phyloP scores from a whole-genome alignment of 2,797 vertebrate genomes.

The Ctenopoma kingsleyae region DNA sequence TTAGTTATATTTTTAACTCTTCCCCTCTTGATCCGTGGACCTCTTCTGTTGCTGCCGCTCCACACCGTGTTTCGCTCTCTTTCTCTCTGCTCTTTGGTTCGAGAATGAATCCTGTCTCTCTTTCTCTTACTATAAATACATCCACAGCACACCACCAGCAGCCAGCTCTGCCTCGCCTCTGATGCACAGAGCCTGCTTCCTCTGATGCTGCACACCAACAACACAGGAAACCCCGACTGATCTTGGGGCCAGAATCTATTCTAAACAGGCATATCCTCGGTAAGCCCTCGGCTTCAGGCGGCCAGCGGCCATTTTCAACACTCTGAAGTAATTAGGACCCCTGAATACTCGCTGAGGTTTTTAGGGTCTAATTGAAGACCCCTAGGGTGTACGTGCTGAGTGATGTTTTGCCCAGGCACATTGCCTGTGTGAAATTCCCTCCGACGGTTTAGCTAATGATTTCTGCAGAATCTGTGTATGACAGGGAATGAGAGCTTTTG shows the following conservation, averaged over 20 bases:
- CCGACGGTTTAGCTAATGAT: constrained; percentile 65
- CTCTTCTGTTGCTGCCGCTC: constrained; percentile 43
- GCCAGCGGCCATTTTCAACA: constrained; percentile 63
- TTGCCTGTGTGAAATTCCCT: constrained; percentile 70
- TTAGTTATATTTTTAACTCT: constrained; percentile 52
- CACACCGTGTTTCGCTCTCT: constrained; percentile 18
- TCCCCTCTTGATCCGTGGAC: constrained; percentile 44
- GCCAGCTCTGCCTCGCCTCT: constrained; percentile 37
- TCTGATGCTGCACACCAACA: constrained; percentile 51
- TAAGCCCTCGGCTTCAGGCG: constrained; percentile 55
- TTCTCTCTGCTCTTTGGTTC: constrained; percentile 28
- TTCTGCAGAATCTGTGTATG: constrained; percentile 58
- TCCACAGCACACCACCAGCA: constrained; percentile 32
- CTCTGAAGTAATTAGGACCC: constrained; percentile 78
- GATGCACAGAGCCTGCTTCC: constrained; percentile 45
- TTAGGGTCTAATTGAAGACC: constrained; percentile 77
- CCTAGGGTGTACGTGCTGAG: constrained; percentile 58
- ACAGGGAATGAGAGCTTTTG: constrained; percentile 45
- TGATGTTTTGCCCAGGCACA: constrained; percentile 70
- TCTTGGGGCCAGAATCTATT: constrained; percentile 61
- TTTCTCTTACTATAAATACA: constrained; percentile 68
- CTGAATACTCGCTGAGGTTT: constrained; percentile 72
- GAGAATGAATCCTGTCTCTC: constrained; percentile 61
- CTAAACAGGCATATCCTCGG: constrained; percentile 65
- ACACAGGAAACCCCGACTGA: constrained; percentile 56